Conservation (phyloP, 2,888 invertebrate genomes). For the Leptothorax acervorum region DNA sequence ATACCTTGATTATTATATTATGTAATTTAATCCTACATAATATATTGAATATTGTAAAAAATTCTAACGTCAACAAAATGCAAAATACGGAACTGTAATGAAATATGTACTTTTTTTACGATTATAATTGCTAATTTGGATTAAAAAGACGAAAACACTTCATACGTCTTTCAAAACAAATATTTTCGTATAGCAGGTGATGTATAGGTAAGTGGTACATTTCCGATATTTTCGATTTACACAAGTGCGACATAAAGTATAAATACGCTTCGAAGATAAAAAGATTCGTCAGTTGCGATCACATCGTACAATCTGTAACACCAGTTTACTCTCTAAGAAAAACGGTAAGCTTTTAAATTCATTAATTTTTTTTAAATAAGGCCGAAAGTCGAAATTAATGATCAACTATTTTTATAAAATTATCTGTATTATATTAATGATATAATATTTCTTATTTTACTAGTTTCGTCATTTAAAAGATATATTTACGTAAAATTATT, state of each 20-base stretch:
- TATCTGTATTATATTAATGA: neutral
- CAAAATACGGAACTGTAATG: neutral
- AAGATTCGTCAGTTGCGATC: neutral
- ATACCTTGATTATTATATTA: constrained; percentile 10
- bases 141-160: neutral
- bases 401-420: neutral
- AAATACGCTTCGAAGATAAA: neutral
- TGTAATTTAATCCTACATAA: neutral
- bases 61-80: neutral
- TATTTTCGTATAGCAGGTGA: neutral
- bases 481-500: neutral
- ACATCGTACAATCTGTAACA: neutral
- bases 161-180: neutral
- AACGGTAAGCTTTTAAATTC: neutral
- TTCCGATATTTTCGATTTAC: neutral
- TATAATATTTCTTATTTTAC: neutral
- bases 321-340: neutral
- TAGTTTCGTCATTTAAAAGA: neutral
- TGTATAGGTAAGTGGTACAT: too few species aligned
- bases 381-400: neutral
- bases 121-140: neutral
- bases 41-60: neutral
- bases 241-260: constrained; percentile 6
- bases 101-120: neutral
- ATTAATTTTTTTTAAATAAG: neutral